Percentiles rank a stretch among this genome's conserved stretches.
These are phyloP conservation scores for Enteromius radiatus DNA, from an alignment of 2,797 vertebrate species.

Conservation along the genomic window DNA sequence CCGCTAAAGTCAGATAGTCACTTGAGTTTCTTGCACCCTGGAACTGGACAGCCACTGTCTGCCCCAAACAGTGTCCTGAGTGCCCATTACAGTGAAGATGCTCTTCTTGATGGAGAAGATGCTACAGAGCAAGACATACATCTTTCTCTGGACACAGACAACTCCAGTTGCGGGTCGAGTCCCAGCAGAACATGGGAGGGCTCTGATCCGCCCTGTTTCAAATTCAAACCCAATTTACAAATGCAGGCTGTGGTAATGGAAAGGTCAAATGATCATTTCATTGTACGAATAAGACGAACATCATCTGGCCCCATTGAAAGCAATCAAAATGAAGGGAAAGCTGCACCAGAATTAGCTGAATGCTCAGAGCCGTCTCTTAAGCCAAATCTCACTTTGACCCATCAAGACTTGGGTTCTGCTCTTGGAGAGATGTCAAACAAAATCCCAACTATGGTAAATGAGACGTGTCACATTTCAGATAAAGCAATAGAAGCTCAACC, in stretches of 20 bases:
- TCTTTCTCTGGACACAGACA: slow-evolving; percentile 92
- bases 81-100: slow-evolving; percentile 91
- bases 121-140: slow-evolving; percentile 94
- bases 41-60: slow-evolving; percentile 70
- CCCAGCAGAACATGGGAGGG: slow-evolving; percentile 74
- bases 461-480: background rate
- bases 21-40: slow-evolving; percentile 91
- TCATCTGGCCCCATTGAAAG: slow-evolving; percentile 40
- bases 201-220: slow-evolving; percentile 70
- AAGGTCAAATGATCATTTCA: slow-evolving; percentile 95
- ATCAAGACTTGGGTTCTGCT: background rate
- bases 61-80: slow-evolving; percentile 88
- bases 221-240: slow-evolving; percentile 87
- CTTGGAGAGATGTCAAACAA: background rate
- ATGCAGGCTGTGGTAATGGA: slow-evolving; percentile 98
- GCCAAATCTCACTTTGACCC: background rate
- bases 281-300: slow-evolving; percentile 91
- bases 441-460: background rate
- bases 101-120: slow-evolving; percentile 90
- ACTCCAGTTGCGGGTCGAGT: slow-evolving; percentile 87
- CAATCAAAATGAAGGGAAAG: slow-evolving; percentile 51
- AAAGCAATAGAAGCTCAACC: slow-evolving; percentile 7
- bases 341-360: slow-evolving; percentile 54
- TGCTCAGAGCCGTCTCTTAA: background rate
- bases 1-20: slow-evolving; percentile 96